Base-by-base conservation (phyloP, 2,113 vertebrate species). In the Chloroceryle aenea region DNA sequence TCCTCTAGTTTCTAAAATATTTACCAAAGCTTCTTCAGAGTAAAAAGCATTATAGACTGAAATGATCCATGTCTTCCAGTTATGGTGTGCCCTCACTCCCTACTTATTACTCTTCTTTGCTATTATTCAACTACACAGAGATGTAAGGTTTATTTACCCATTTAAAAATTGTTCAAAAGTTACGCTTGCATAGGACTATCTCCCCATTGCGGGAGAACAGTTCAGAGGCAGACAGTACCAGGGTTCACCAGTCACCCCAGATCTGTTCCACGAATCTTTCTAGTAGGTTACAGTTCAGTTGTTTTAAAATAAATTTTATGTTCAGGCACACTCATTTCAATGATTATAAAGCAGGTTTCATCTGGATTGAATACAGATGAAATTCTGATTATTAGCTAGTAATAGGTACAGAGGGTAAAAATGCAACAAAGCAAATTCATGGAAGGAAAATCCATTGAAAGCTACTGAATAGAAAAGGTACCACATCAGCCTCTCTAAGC, bases 231-330 rank as follows among this genome's bases (percentile, higher is more conserved):
- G 16, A 40, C 19, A 40, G 5, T 6, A 22, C 9, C 34, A 81
- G 20, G 13, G 29, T 45, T 86, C 29, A 69, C 18, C 14, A 50
- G 2, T 8, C 18, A 32, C 36, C 19, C 29, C 50, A 6, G 12
- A 48, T 29, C 21, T 26, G n/a, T 25, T 79, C 9, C 48, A 29
- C 18, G 20, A 71, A 47, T 27, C 4, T 36, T 48, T 56, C 26
- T n/a, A 23, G 32, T 9, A 68, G 4, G 3, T 7, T 36, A 55
- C 19, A 29, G 21, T 64, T 50, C 0, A 1, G n/a, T 22, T 22
- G 11, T 45, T 22, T 25, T 82, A 66, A 48, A 85, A 40, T 29
- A 29, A 3, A 9, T 6, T 4, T 47, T 55, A 7, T 12, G 7
- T 58, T 69, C 58, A 77, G 42, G 12, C 10, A 84, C 48, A 61